phyloP scores from a whole-genome alignment of 2,888 invertebrate genomes.

The Amaurobius ferox region DNA sequence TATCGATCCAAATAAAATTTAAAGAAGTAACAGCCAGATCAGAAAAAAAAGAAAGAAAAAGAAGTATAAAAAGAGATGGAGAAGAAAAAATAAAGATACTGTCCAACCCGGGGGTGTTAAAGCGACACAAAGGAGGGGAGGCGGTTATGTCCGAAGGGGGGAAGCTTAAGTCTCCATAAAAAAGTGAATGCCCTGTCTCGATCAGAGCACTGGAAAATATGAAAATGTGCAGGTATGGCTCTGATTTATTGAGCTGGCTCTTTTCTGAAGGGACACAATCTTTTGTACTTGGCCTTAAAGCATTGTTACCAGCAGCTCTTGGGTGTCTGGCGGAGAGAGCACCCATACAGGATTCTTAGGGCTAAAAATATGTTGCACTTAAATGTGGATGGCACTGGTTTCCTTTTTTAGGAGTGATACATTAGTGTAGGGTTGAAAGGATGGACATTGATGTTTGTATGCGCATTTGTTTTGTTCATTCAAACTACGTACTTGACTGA shows the following conservation, averaged over 20 bases:
- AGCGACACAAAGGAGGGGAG: constrained; percentile 37
- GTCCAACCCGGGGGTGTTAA: constrained; percentile 48
- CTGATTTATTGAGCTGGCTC: constrained; percentile 30
- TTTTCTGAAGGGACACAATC: constrained; percentile 4
- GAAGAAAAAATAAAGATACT: constrained; percentile 43
- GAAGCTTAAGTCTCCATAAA: constrained; percentile 25
- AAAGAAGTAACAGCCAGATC: constrained; percentile 36
- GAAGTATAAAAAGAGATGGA: constrained; percentile 6
- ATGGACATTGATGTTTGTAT: too few relatives aligned
- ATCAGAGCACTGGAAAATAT: constrained; percentile 25
- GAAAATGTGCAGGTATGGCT: constrained; percentile 23
- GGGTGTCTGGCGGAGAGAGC: not conserved
- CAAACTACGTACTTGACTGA: too few relatives aligned
- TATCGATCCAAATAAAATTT: constrained; percentile 68
- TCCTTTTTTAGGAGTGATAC: too few relatives aligned
- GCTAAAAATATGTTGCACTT: constrained; percentile 21
- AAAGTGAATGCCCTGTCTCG: constrained; percentile 15
- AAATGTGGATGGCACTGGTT: not conserved
- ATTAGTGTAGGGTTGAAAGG: too few relatives aligned
- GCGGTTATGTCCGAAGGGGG: constrained; percentile 15
- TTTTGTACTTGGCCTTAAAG: constrained; percentile 17
- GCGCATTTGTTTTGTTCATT: too few relatives aligned
- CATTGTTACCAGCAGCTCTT: constrained; percentile 12
- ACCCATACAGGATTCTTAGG: not conserved
- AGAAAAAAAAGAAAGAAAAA: constrained; percentile 21